Evolutionary conservation across 1,140 invertebrate species (phyloP), one percentile per base, ranked within the genome.

Genomic region (Amyelois transitella): DNA sequence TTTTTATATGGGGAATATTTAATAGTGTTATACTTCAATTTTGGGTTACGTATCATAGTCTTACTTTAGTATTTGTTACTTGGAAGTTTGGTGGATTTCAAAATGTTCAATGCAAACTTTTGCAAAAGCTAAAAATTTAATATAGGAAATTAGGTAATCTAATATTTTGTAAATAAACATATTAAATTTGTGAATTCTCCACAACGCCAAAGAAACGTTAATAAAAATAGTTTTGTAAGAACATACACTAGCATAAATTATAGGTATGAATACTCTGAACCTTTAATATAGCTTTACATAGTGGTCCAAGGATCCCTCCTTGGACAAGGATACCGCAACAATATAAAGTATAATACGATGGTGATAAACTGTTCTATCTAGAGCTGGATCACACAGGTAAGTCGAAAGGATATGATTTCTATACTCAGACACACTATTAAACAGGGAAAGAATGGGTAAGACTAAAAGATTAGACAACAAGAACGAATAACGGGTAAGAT

Each of bases 71-170:
- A 19, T 67, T 81, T 51, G 71, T 84, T 10, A 84, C 83, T 2
- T 77, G 71, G 58, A 77, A 70, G 28, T 84, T 80, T 57, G 81
- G 78, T 17, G 83, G 83, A 8, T 86, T 87, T 64, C 84, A 87
- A 20, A 79, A 81, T 56, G 74, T 87, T 67, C 81, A 85, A 55
- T 81, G 80, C 45, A 79, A 72, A 57, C 58, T 80, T 19, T 67
- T 79, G 18, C 64, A 74, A 14, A 77, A 72, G 62, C n/a, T 53
- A 25, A 59, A 54, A 10, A 20, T 59, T 18, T 54, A 53, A 38
- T n/a, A 6, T 43, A 55, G 52, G 1, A 21, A n/a, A 17, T n/a
- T 28, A 54, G 58, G 24, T 53, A 69, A 22, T 38, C 10, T n/a
- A 4, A n/a, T 10, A 38, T 38, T n/a, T 38, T 38, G 10, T 8